Base-by-base conservation (phyloP, 2,113 vertebrate species). In the Eleginops maclovinus region DNA sequence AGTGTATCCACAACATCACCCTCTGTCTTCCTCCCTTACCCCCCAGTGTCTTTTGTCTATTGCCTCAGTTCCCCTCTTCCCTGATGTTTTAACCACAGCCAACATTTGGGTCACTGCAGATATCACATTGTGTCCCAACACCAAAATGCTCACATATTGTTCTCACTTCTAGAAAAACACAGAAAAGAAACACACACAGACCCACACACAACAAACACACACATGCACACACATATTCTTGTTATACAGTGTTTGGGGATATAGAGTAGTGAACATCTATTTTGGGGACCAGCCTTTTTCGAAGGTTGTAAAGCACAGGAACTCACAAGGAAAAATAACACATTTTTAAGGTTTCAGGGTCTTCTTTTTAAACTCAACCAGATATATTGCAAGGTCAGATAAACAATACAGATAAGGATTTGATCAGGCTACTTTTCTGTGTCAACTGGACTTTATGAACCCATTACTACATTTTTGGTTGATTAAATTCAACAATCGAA, bases 61-160 rank as follows among this genome's bases (percentile, higher is more conserved):
- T 80, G 63, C 63, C 54, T 77, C 70, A 59, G 64, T 69, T 79
- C 47, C 46, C 49, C 46, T 44, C 31, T 78, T 40, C 49, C 75
- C 86, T 22, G 64, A 75, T 75, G 85, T 76, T 90, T 70, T 40
- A 75, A 78, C 77, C 50, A 41, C 60, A 75, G 76, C 67, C 68
- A 74, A 59, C 76, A 89, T 87, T 63, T 70, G 73, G 85, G 82
- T 86, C 84, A 85, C 50, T 77, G 81, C 75, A 74, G 87, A 88
- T 73, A 76, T 87, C 60, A 75, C 81, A 65, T 68, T 53, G 60
- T 78, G 75, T 82, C 82, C 75, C 40, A 26, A 65, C 72, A 76
- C 77, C 51, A 72, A 88, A 86, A 79, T 3, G 58, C 63, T 88
- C 76, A 65, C 58, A 81, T 88, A 80, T 75, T 24, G 19, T 72